Conservation (phyloP, 2,888 invertebrate genomes). For the Lochmaea capreae region DNA sequence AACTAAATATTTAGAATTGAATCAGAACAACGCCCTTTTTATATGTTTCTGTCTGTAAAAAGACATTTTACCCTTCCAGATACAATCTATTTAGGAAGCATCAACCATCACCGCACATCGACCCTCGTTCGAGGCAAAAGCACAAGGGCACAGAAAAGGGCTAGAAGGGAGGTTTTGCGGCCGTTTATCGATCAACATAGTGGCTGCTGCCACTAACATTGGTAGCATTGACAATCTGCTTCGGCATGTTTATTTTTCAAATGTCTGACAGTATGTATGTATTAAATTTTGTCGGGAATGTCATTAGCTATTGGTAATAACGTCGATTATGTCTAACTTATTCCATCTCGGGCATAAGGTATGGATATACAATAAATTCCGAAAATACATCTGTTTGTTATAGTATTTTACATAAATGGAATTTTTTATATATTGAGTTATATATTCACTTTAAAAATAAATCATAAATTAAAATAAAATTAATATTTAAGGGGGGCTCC, state of each 20-base stretch:
- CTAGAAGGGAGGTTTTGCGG: constrained; percentile 27
- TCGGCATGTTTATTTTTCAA: neutral
- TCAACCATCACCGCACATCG: constrained; percentile 21
- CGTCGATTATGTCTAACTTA: no score
- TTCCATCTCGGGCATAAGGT: no score
- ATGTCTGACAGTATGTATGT: neutral
- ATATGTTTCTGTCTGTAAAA: neutral
- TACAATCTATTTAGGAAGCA: constrained; percentile 6
- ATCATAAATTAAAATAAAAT: no score
- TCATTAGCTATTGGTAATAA: neutral
- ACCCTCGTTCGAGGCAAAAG: constrained; percentile 10
- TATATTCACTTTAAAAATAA: no score
- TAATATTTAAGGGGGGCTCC: no score
- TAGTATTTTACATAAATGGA: no score
- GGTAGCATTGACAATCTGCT: constrained; percentile 13
- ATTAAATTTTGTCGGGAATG: neutral
- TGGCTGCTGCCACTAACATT: constrained; percentile 8
- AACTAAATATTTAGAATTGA: no score
- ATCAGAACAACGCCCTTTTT: constrained; percentile 6
- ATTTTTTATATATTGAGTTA: no score
- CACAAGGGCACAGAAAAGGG: constrained; percentile 13
- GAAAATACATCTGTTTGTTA: no score
- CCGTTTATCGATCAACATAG: constrained; percentile 34
- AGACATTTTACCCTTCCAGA: neutral
- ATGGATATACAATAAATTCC: no score